Conservation (phyloP, 2,797 vertebrate species). For the Arnoldichthys spilopterus region DNA sequence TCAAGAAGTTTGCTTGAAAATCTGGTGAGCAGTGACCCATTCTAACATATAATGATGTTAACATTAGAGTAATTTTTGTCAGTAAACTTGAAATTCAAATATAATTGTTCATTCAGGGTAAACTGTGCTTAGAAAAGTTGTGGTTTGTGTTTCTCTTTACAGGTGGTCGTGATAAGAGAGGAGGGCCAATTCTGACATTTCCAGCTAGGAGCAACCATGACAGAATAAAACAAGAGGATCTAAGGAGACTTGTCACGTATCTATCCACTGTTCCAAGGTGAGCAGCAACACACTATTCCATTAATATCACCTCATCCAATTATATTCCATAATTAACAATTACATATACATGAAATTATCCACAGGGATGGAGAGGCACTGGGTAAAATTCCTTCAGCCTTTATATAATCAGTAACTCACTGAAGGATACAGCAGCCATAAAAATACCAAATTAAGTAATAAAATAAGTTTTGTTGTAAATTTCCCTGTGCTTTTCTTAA, state of each 20-base stretch:
- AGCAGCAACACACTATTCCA: slow-evolving; percentile 44
- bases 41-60: too few species aligned
- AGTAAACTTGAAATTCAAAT: too few species aligned
- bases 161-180: slow-evolving; percentile 98
- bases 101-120: background rate
- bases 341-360: too few species aligned
- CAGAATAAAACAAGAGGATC: slow-evolving; percentile 98
- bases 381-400: background rate
- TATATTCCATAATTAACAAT: background rate
- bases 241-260: slow-evolving; percentile 95
- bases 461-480: background rate
- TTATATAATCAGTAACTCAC: background rate
- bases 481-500: background rate
- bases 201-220: slow-evolving; percentile 97
- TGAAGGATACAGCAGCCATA: background rate
- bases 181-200: slow-evolving; percentile 96
- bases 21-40: too few species aligned
- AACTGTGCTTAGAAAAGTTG: background rate
- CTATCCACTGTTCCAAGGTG: slow-evolving; percentile 98
- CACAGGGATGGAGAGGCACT: too few species aligned
- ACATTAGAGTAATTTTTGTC: too few species aligned
- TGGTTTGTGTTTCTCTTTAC: slow-evolving; percentile 41
- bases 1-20: too few species aligned
- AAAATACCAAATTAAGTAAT: background rate
- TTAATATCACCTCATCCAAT: background rate